These are phyloP conservation scores for Volucella inflata DNA, from an alignment of 2,888 invertebrate species.

Conservation along the genomic window DNA sequence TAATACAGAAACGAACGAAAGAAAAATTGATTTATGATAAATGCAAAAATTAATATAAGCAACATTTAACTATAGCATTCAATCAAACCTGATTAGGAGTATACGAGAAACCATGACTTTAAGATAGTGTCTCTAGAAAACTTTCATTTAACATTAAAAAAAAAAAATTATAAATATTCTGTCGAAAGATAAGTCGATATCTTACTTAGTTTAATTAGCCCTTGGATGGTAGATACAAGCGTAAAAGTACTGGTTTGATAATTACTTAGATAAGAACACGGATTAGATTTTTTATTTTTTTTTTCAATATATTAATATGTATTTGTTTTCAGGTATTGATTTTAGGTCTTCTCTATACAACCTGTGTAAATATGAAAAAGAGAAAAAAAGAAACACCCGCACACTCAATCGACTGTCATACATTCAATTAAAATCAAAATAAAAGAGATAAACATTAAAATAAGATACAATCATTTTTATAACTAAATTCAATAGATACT, in stretches of 20 bases:
- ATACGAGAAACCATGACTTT: constrained; percentile 16
- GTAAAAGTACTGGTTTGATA: constrained; percentile 40
- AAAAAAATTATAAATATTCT: background rate
- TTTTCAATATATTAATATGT: background rate
- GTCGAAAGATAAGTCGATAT: constrained; percentile 13
- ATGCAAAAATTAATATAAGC: constrained; percentile 1
- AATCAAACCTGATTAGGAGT: constrained; percentile 51
- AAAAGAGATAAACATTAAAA: background rate
- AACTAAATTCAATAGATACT: constrained; percentile 61
- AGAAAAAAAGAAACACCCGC: constrained; percentile 56
- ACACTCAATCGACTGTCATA: constrained; percentile 40
- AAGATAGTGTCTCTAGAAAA: constrained; percentile 11
- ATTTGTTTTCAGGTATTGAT: constrained; percentile 4
- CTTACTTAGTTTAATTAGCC: constrained; percentile 60
- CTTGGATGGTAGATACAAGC: constrained; percentile 50
- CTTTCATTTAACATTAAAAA: constrained; percentile 6
- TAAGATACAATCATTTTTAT: constrained; percentile 1
- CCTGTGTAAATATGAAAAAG: constrained; percentile 60
- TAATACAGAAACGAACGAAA: constrained; percentile 18
- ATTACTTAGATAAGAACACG: constrained; percentile 45
- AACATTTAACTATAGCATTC: background rate
- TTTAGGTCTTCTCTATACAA: constrained; percentile 62
- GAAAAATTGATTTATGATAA: constrained; percentile 1
- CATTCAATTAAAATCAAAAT: constrained; percentile 28
- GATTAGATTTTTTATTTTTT: constrained; percentile 38